Evolutionary conservation across 2,113 vertebrate species (phyloP).

Genomic region (Chaetorhynchus papuensis): DNA sequence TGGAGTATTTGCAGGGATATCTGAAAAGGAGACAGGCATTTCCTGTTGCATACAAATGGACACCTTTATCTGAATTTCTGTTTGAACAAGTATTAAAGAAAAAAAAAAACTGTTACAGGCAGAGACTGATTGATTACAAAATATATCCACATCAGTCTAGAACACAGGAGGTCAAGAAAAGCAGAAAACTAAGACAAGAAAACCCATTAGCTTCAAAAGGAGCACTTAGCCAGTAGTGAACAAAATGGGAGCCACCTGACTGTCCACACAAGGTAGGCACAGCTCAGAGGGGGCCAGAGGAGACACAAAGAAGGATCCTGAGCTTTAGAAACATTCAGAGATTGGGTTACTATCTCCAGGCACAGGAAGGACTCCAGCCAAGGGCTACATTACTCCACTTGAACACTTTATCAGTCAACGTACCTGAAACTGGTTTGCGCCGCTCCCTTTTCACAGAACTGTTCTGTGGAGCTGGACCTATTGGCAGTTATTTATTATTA

Average conservation of each 20-base stretch:
- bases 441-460: neutral
- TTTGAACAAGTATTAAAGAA: conserved; percentile 74
- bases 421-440: conserved; percentile 8
- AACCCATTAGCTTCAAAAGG: neutral
- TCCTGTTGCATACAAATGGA: conserved; percentile 72
- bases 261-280: neutral
- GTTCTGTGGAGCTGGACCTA: neutral
- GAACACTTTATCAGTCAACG: neutral
- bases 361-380: neutral
- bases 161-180: conserved; percentile 60
- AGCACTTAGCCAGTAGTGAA: neutral
- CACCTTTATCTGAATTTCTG: conserved; percentile 75
- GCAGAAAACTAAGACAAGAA: conserved; percentile 4
- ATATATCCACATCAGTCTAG: conserved; percentile 56
- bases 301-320: neutral
- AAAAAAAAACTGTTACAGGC: conserved; percentile 41
- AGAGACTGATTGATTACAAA: conserved; percentile 71
- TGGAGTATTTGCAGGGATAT: conserved; percentile 67
- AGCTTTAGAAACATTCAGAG: neutral
- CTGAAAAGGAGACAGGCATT: conserved; percentile 72
- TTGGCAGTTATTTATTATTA: neutral
- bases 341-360: neutral
- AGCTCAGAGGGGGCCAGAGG: neutral
- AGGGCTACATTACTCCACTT: neutral
- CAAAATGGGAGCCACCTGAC: neutral